Conservation (phyloP, 2,888 invertebrate genomes). For the Brachycybe producta region DNA sequence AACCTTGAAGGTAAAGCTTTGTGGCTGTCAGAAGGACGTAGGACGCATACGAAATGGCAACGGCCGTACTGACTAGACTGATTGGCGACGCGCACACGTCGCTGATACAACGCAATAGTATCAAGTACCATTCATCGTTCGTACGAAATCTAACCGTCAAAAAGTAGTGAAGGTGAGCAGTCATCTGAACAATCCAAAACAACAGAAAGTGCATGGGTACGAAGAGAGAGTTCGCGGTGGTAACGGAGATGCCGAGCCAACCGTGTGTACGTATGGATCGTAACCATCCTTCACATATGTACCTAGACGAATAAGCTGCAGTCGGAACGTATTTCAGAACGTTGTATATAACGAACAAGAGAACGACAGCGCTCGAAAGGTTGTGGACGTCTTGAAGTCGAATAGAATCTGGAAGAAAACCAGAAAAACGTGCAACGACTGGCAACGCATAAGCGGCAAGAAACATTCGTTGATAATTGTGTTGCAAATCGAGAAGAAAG, state of each 20-base stretch:
- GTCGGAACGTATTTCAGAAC: slow-evolving; percentile 34
- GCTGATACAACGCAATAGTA: slow-evolving; percentile 33
- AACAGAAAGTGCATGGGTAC: slow-evolving; percentile 39
- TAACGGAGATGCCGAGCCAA: slow-evolving; percentile 31
- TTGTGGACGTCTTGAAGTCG: slow-evolving; percentile 35
- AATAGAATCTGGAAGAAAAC: slow-evolving; percentile 32
- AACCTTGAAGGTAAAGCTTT: slow-evolving; percentile 35
- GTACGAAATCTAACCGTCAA: slow-evolving; percentile 19
- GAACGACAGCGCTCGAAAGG: slow-evolving; percentile 34
- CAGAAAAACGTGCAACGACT: slow-evolving; percentile 36
- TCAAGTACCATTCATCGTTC: slow-evolving; percentile 32
- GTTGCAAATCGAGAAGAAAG: slow-evolving; percentile 34
- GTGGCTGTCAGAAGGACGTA: slow-evolving; percentile 34
- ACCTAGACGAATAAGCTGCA: slow-evolving; percentile 31
- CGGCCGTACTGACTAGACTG: slow-evolving; percentile 38
- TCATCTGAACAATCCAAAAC: slow-evolving; percentile 40
- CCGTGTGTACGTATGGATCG: slow-evolving; percentile 27
- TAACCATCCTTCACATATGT: slow-evolving; percentile 27
- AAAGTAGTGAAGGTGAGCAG: slow-evolving; percentile 32
- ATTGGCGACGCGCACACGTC: slow-evolving; percentile 40
- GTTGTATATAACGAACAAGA: slow-evolving; percentile 35
- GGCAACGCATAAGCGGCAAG: slow-evolving; percentile 39
- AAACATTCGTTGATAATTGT: slow-evolving; percentile 30
- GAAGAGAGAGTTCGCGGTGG: slow-evolving; percentile 36
- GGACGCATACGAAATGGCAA: slow-evolving; percentile 39